Evolutionary conservation across 2,797 vertebrate species (phyloP), one percentile per base, ranked within the genome.

Genomic region (Mormyrops boulengeri): DNA sequence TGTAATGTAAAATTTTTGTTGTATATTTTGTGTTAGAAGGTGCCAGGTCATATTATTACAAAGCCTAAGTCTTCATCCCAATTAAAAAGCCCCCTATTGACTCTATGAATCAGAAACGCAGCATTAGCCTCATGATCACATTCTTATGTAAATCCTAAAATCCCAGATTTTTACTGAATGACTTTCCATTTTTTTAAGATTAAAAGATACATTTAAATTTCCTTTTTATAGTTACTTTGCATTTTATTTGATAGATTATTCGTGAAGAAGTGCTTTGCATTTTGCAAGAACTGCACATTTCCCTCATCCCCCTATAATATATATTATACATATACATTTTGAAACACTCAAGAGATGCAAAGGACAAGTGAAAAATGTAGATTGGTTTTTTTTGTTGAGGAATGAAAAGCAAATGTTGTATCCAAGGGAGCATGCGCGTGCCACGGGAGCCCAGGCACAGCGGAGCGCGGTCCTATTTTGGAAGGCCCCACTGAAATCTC

Each of bases 381-480:
- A 55, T 47, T 44, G 38, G 2, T 4, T 52, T 30, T 52, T 30
- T 85, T 62, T 87, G 41, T 85, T 85, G 41, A 88, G 60, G 49
- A 73, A 85, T 4, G 38, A 8, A 47, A 84, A 44, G 30, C n/a
- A 88, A 85, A 88, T 34, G 77, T 50, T 77, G 60, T 38, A 60
- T 30, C 19, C 22, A 5, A 60, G 85, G 87, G 87, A 47, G 77
- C 87, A 26, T 88, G 55, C 19, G 9, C 49, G 12, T 17, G 34
- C 50, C 82, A 19, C 62, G 17, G 19, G 22, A 14, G 30, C 80
- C 77, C 60, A 1, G 41, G 34, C 5, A 8, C 41, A 26, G 49
- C 47, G 49, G 19, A 73, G 85, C 12, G 89, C 88, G 89, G 89
- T 87, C 85, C 89, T 92, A 90, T 90, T 91, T 91, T 90, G 73